phyloP scores from a whole-genome alignment of 1,140 invertebrate genomes.

The Lordiphosa clarofinis region DNA sequence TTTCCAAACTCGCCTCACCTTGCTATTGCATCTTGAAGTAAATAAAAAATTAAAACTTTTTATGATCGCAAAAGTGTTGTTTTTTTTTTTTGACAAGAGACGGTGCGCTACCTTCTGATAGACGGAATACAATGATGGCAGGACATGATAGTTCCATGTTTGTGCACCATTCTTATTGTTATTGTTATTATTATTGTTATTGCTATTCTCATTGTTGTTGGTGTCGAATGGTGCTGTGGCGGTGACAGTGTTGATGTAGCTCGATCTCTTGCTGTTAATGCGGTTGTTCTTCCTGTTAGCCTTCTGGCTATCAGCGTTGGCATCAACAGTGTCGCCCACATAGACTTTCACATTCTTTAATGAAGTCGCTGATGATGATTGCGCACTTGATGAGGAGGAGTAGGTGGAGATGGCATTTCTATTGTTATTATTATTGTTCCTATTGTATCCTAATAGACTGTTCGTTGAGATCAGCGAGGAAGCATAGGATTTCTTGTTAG shows the following conservation, averaged over 20 bases:
- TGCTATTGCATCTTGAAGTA: neutral
- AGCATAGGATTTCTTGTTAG: constrained; percentile 79
- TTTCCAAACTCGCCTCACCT: neutral
- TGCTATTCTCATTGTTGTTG: constrained; percentile 52
- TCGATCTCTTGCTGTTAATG: constrained; percentile 37
- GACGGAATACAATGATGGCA: constrained; percentile 89
- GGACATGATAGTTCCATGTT: constrained; percentile 90
- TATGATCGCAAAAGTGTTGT: constrained; percentile 4
- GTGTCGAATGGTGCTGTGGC: constrained; percentile 54
- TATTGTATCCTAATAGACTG: constrained; percentile 78
- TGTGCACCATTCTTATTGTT: constrained; percentile 81
- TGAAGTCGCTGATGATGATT: constrained; percentile 63
- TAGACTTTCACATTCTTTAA: constrained; percentile 61
- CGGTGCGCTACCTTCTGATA: constrained; percentile 88
- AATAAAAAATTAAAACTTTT: neutral
- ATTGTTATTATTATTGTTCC: constrained; percentile 61
- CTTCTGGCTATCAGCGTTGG: constrained; percentile 28
- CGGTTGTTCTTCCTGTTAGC: constrained; percentile 23
- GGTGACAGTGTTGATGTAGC: constrained; percentile 69
- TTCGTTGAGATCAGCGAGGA: constrained; percentile 79
- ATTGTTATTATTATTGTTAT: constrained; percentile 50
- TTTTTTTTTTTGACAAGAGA: constrained; percentile 5
- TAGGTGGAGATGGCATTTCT: constrained; percentile 61
- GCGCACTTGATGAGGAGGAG: constrained; percentile 52
- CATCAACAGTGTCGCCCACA: constrained; percentile 73